Evolutionary conservation across 2,797 vertebrate species (phyloP).

Genomic region (Eulemur coronatus): DNA sequence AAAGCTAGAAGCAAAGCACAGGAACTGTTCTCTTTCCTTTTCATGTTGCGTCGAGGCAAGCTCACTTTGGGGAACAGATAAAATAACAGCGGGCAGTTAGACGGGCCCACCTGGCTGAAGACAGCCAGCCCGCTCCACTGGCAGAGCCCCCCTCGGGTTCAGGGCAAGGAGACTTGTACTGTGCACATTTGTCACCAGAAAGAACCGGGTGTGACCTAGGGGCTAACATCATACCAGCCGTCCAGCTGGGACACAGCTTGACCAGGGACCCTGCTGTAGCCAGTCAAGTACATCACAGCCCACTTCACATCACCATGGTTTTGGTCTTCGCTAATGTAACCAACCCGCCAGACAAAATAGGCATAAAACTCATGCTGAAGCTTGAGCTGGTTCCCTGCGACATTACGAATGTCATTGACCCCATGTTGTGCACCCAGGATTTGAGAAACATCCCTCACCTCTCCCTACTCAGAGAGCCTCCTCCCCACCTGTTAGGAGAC

Average conservation of each 20-base stretch:
- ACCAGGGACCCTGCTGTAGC: neutral
- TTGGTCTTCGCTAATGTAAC: neutral
- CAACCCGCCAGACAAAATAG: neutral
- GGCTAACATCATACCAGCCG: neutral
- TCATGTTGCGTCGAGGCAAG: neutral
- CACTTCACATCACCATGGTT: neutral
- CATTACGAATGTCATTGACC: neutral
- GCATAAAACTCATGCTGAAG: neutral
- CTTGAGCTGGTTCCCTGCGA: neutral
- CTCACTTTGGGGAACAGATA: neutral
- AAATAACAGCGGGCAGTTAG: neutral
- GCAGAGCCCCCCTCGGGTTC: neutral
- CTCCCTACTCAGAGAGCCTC: neutral
- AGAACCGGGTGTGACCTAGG: neutral
- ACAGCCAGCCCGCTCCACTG: neutral
- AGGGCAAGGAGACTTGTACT: neutral
- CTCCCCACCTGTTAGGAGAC: neutral
- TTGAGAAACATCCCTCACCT: neutral
- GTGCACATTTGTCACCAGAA: neutral
- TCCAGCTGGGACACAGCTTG: neutral
- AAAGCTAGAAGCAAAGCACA: neutral
- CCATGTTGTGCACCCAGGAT: neutral
- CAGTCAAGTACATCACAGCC: neutral
- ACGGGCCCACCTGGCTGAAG: neutral
- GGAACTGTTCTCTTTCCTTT: neutral